Percentiles rank a stretch among this genome's conserved stretches.
These are phyloP conservation scores for Pitangus sulphuratus DNA, from an alignment of 2,797 vertebrate genomes.

Conservation along the genomic window DNA sequence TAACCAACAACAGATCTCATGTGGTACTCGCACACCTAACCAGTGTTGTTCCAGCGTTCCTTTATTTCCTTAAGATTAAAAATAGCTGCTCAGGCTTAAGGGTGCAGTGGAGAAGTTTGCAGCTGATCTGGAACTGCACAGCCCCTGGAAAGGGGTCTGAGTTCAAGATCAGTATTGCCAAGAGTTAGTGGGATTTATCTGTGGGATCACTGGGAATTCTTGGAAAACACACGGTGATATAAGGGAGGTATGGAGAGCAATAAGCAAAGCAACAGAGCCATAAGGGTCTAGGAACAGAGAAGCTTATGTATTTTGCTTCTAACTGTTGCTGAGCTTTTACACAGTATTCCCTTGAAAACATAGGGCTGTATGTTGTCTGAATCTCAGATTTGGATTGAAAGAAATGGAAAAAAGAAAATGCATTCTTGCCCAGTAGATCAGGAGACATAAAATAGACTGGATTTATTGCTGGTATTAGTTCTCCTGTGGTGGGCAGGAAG, in stretches of 20 bases:
- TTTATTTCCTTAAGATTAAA: neutral
- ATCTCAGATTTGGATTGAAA: neutral
- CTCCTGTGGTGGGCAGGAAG: neutral
- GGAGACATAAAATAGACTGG: neutral
- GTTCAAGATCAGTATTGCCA: neutral
- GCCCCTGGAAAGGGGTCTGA: neutral
- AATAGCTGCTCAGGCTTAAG: neutral
- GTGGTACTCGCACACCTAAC: neutral
- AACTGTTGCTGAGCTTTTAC: neutral
- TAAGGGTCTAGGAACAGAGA: neutral
- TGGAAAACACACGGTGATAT: neutral
- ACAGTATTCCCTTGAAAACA: neutral
- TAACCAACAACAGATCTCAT: neutral
- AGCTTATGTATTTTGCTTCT: neutral
- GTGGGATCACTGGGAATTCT: neutral
- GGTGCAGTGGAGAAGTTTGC: neutral
- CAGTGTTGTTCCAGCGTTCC: neutral
- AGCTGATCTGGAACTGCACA: neutral
- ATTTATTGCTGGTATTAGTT: neutral
- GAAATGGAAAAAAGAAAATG: neutral
- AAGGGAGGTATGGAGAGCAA: neutral
- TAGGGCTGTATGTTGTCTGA: neutral
- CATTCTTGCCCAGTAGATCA: neutral
- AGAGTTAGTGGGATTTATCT: neutral
- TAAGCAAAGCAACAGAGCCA: neutral